A percentile compares a stretch with the other conserved stretches of the same genome.
Evolutionary conservation across 2,888 invertebrate genomes (phyloP).

Genomic region (Epirrita christyi): DNA sequence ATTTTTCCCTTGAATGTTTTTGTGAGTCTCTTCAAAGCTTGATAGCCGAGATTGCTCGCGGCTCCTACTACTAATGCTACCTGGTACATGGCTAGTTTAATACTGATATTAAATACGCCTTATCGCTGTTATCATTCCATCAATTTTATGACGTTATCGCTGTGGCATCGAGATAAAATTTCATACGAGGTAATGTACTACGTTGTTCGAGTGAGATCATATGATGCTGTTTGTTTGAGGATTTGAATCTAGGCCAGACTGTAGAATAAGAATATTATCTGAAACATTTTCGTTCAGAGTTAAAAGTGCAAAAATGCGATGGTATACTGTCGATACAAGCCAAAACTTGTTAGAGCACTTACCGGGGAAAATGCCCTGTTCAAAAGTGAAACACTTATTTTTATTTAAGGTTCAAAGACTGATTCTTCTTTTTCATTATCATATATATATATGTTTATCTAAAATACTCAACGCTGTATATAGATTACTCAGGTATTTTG

Average conservation of each 20-base stretch:
- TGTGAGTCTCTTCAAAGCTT: conserved; percentile 67
- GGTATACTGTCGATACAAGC: too few species aligned
- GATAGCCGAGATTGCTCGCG: conserved; percentile 73
- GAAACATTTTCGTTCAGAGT: too few species aligned
- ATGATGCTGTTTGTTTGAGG: conserved; percentile 52
- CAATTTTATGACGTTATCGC: conserved; percentile 66
- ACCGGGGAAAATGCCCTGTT: too few species aligned
- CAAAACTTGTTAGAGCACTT: too few species aligned
- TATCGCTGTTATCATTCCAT: conserved; percentile 71
- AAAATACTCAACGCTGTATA: neutral
- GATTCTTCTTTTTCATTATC: too few species aligned
- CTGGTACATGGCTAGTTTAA: conserved; percentile 66
- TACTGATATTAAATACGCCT: conserved; percentile 57
- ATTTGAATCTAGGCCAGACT: conserved; percentile 17
- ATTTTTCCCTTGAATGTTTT: conserved; percentile 68
- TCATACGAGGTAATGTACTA: conserved; percentile 48
- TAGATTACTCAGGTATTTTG: conserved; percentile 7
- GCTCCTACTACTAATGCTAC: conserved; percentile 76
- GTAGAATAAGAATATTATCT: neutral
- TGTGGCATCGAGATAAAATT: conserved; percentile 59
- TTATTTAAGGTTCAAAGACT: too few species aligned
- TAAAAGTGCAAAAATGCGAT: too few species aligned
- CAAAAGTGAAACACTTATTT: too few species aligned
- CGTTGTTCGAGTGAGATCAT: conserved; percentile 48
- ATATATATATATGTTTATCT: neutral